Evolutionary conservation across 2,888 invertebrate species (phyloP).

Genomic region (Drosophila pseudotalamancana): DNA sequence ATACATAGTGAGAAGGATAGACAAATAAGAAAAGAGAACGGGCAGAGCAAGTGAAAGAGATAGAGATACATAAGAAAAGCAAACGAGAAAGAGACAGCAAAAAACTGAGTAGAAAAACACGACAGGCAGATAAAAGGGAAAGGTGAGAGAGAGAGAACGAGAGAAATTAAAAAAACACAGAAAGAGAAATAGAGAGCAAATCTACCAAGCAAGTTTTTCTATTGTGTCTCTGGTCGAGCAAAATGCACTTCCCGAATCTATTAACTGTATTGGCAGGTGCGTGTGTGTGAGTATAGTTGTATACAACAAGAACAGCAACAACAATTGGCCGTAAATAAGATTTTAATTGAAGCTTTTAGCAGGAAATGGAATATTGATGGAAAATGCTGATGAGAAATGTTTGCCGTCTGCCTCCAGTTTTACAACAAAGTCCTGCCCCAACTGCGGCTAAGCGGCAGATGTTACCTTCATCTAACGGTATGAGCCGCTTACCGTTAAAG

Average conservation of each 20-base stretch:
- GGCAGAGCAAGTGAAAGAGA: no score
- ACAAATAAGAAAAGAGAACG: no score
- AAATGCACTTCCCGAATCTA: slow-evolving; percentile 55
- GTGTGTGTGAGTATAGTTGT: slow-evolving; percentile 4
- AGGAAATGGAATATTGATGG: slow-evolving; percentile 75
- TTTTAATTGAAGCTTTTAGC: slow-evolving; percentile 73
- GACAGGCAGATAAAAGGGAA: no score
- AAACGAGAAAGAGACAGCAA: no score
- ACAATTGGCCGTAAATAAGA: slow-evolving; percentile 56
- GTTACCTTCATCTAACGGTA: slow-evolving; percentile 11
- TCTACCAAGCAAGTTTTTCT: background rate
- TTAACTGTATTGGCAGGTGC: slow-evolving; percentile 37
- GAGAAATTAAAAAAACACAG: background rate
- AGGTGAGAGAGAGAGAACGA: background rate
- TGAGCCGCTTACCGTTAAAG: slow-evolving; percentile 15
- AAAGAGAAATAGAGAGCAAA: background rate
- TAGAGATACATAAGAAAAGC: no score
- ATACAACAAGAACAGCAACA: slow-evolving; percentile 6
- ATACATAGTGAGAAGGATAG: no score
- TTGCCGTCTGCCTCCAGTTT: background rate
- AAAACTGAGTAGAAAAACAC: no score
- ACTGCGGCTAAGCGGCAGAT: background rate
- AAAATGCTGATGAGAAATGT: slow-evolving; percentile 30
- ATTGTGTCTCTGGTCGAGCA: slow-evolving; percentile 13
- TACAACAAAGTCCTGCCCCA: slow-evolving; percentile 9